phyloP scores from a whole-genome alignment of 2,888 invertebrate genomes.

The Drosophila rubida region DNA sequence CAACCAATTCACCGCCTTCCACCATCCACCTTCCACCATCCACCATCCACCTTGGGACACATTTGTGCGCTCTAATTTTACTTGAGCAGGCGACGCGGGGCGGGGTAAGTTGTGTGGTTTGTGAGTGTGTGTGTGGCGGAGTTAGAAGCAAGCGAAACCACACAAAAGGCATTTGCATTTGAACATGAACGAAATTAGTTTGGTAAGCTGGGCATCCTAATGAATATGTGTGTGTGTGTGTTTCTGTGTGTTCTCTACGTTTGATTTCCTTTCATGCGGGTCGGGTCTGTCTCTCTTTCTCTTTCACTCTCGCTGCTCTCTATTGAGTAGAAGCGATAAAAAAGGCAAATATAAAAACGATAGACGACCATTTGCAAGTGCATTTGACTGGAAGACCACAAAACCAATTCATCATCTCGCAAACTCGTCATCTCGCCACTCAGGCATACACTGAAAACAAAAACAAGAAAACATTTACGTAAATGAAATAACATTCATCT shows the following conservation, averaged over 20 bases:
- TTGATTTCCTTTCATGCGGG: conserved; percentile 21
- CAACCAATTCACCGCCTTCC: background rate
- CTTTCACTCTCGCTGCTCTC: background rate
- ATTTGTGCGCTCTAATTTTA: conserved; percentile 46
- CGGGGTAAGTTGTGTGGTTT: background rate
- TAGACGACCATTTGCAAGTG: conserved; percentile 48
- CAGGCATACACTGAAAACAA: conserved; percentile 22
- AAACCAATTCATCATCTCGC: conserved; percentile 65
- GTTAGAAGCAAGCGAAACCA: conserved; percentile 31
- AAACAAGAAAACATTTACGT: conserved; percentile 34
- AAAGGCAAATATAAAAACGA: conserved; percentile 28
- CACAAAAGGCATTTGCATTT: conserved; percentile 68
- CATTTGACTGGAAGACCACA: conserved; percentile 75
- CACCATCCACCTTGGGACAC: conserved; percentile 35
- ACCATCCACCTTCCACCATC: too few species aligned
- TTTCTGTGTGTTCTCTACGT: conserved; percentile 6
- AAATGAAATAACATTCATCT: conserved; percentile 56
- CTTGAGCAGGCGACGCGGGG: conserved; percentile 1
- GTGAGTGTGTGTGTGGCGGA: background rate
- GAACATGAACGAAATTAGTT: conserved; percentile 65
- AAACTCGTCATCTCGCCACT: conserved; percentile 7
- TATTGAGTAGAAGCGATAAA: conserved; percentile 29
- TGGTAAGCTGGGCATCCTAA: conserved; percentile 50
- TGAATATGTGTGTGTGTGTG: conserved; percentile 37
- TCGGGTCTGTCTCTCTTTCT: background rate